Evolutionary conservation across 2,797 vertebrate species (phyloP).

Genomic region (Caiman crocodilus): DNA sequence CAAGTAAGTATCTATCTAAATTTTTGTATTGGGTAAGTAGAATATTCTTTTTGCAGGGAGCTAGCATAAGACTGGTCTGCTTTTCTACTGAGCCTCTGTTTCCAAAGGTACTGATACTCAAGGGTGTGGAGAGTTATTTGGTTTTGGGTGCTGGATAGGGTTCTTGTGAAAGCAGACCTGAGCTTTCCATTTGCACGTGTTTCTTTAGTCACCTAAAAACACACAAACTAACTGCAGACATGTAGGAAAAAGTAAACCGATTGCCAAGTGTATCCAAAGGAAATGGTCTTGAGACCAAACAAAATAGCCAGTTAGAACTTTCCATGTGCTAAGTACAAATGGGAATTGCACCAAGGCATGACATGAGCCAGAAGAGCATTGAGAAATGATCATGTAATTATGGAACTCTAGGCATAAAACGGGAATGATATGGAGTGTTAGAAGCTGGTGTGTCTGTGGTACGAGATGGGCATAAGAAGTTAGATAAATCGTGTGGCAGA

Average conservation of each 20-base stretch:
- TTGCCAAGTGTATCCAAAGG: not conserved
- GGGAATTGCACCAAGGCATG: not conserved
- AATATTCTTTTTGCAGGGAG: constrained; percentile 17
- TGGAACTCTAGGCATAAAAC: not conserved
- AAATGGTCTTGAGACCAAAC: not conserved
- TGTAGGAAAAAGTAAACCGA: not conserved
- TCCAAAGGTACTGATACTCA: not conserved
- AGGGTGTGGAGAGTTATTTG: not conserved
- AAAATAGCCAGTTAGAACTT: constrained; percentile 18
- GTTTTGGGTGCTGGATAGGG: constrained; percentile 52
- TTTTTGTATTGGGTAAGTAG: constrained; percentile 62
- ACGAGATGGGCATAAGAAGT: accelerated
- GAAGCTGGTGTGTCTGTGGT: not conserved
- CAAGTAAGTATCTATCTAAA: constrained; percentile 87
- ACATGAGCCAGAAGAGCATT: not conserved
- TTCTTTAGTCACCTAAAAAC: not conserved
- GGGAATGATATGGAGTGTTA: not conserved
- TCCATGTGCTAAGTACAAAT: not conserved
- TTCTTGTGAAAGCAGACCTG: not conserved
- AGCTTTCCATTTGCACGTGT: constrained; percentile 35
- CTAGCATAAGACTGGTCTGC: constrained; percentile 26
- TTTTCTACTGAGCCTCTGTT: not conserved
- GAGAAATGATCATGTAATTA: not conserved
- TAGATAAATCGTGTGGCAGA: not conserved
- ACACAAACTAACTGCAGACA: not conserved